Evolutionary conservation across 2,888 invertebrate species (phyloP).

Genomic region (Oxyteleia sp.): DNA sequence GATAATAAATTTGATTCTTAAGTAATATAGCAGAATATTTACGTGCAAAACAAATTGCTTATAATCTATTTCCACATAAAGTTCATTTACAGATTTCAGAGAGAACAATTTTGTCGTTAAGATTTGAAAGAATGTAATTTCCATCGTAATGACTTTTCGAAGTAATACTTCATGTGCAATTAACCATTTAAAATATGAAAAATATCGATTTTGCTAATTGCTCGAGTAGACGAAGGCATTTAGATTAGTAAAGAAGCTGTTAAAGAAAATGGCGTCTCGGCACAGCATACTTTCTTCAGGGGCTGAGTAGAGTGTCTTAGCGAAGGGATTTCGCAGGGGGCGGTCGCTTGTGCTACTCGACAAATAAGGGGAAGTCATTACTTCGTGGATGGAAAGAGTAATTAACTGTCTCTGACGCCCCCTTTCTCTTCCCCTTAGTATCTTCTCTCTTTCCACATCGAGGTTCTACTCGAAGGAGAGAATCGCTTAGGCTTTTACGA

Average conservation of each 20-base stretch:
- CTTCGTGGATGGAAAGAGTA: conserved; percentile 84
- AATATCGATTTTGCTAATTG: conserved; percentile 72
- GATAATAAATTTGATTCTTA: no score
- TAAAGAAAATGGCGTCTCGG: conserved; percentile 68
- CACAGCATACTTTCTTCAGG: conserved; percentile 64
- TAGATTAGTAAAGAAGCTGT: conserved; percentile 71
- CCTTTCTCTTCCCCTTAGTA: conserved; percentile 72
- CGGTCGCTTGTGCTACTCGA: conserved; percentile 86
- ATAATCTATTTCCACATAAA: neutral
- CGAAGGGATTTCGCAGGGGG: conserved; percentile 80
- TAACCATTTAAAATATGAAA: conserved; percentile 54
- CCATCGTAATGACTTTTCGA: conserved; percentile 1
- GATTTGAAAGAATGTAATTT: conserved; percentile 1
- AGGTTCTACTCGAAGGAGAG: conserved; percentile 84
- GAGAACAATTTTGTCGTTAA: neutral
- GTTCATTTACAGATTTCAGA: no score
- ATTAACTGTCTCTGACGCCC: conserved; percentile 83
- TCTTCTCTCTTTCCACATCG: conserved; percentile 81
- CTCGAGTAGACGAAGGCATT: conserved; percentile 67
- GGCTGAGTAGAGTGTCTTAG: conserved; percentile 67
- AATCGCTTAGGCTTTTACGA: conserved; percentile 84
- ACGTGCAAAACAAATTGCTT: no score
- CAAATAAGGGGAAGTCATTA: conserved; percentile 87
- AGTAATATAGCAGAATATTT: no score
- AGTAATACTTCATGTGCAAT: conserved; percentile 31